Evolutionary conservation across 2,797 vertebrate genomes (phyloP).

Genomic region (Schizothorax lantsangensis): DNA sequence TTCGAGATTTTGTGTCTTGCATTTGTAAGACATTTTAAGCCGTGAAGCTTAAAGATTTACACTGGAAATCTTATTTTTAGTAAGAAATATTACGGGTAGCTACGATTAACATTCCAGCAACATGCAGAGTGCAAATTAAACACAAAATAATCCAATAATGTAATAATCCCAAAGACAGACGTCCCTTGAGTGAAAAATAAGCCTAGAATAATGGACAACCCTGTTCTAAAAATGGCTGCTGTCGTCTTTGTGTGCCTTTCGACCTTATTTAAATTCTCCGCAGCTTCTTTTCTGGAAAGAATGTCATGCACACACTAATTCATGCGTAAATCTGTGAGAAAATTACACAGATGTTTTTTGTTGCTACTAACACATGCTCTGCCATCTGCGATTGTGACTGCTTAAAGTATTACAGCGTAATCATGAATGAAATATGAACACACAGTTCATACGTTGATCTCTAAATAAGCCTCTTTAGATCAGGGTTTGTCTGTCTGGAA

Average conservation of each 20-base stretch:
- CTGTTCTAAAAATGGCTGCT: conserved; percentile 2
- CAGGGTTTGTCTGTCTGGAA: conserved; percentile 2
- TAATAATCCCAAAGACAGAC: conserved; percentile 2
- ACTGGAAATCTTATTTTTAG: neutral
- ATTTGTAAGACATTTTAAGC: neutral
- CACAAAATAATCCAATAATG: conserved; percentile 28
- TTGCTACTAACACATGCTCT: conserved; percentile 47
- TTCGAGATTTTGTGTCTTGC: neutral
- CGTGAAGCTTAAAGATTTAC: neutral
- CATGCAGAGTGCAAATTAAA: conserved; percentile 29
- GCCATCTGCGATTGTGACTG: conserved; percentile 58
- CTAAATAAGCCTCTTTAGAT: conserved; percentile 25
- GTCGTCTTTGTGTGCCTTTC: conserved; percentile 10
- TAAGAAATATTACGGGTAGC: neutral
- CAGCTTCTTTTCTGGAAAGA: conserved; percentile 15
- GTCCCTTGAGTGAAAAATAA: neutral
- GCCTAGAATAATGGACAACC: conserved; percentile 12
- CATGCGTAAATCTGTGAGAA: conserved; percentile 32
- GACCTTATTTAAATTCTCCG: conserved; percentile 5
- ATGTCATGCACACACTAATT: conserved; percentile 29
- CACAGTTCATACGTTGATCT: conserved; percentile 47
- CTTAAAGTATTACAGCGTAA: conserved; percentile 42
- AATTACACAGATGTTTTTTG: conserved; percentile 60
- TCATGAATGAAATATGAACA: conserved; percentile 56
- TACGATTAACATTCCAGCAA: conserved; percentile 1